phyloP scores from a whole-genome alignment of 2,113 vertebrate species.

The Cyrtonyx montezumae region DNA sequence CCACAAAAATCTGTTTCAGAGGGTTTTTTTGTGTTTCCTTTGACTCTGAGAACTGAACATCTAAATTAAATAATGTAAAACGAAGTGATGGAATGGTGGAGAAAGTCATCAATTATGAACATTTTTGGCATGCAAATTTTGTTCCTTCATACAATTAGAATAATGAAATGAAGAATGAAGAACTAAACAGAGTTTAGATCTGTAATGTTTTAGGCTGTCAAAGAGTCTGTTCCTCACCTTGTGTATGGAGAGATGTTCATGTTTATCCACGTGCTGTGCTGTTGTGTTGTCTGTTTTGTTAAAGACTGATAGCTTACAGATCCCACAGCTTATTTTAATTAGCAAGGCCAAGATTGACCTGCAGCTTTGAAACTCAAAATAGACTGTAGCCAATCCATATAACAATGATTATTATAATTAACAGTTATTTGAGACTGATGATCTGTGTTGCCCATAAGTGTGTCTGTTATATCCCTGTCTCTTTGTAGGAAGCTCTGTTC shows the following conservation, averaged over 20 bases:
- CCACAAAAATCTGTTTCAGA: not conserved
- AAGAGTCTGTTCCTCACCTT: not conserved
- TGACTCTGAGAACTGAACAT: not conserved
- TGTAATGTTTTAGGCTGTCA: not conserved
- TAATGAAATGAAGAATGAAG: not conserved
- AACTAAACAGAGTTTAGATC: not conserved
- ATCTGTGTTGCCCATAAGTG: not conserved
- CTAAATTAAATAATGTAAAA: not conserved
- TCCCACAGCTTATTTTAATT: not conserved
- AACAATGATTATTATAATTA: not conserved
- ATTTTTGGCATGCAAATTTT: not conserved
- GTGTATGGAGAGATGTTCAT: not conserved
- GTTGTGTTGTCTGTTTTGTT: accelerated
- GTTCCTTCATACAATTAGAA: not conserved
- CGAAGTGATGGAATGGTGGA: not conserved
- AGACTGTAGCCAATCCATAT: not conserved
- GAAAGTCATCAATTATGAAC: not conserved
- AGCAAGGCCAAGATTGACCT: not conserved
- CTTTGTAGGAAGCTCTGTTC: not conserved
- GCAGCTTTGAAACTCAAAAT: not conserved
- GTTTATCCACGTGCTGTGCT: not conserved
- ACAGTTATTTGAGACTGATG: not conserved
- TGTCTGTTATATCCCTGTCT: not conserved
- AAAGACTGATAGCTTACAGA: not conserved
- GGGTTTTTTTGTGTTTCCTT: not conserved